A percentile compares a stretch with the other conserved stretches of the same genome.
These are phyloP conservation scores for Peromyscus aztecus DNA, from an alignment of 2,797 vertebrate species.

Conservation along the genomic window DNA sequence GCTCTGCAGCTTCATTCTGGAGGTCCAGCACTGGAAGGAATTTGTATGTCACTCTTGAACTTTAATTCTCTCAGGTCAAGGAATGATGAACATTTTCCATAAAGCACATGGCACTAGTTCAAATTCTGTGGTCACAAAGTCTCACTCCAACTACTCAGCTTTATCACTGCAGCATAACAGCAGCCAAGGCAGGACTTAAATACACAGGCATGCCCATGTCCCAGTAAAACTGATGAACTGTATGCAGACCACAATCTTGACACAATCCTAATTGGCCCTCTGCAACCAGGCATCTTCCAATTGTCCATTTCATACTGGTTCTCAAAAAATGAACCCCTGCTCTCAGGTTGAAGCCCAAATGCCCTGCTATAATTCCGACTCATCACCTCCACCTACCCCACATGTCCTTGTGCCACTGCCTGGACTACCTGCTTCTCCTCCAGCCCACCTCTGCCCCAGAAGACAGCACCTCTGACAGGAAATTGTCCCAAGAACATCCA, in stretches of 20 bases:
- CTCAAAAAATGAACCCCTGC: not conserved
- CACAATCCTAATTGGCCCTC: not conserved
- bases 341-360: not conserved
- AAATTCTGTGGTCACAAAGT: not conserved
- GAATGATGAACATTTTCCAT: not conserved
- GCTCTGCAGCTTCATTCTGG: not conserved
- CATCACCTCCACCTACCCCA: not conserved
- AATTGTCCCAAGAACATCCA: not conserved
- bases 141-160: not conserved
- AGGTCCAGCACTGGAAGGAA: not conserved
- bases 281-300: not conserved
- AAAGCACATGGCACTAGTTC: not conserved
- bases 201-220: fast-evolving
- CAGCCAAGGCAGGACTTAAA: not conserved
- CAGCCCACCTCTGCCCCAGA: not conserved
- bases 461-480: not conserved
- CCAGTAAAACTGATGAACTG: not conserved
- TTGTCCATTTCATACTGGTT: not conserved
- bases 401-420: not conserved
- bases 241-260: not conserved
- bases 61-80: not conserved
- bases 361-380: not conserved
- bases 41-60: not conserved
- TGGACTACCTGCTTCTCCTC: not conserved
- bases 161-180: not conserved